A percentile compares a stretch with the other conserved stretches of the same genome.
These are phyloP conservation scores for Ditylenchus weischeri DNA, from an alignment of 2,888 invertebrate species.

Conservation along the genomic window DNA sequence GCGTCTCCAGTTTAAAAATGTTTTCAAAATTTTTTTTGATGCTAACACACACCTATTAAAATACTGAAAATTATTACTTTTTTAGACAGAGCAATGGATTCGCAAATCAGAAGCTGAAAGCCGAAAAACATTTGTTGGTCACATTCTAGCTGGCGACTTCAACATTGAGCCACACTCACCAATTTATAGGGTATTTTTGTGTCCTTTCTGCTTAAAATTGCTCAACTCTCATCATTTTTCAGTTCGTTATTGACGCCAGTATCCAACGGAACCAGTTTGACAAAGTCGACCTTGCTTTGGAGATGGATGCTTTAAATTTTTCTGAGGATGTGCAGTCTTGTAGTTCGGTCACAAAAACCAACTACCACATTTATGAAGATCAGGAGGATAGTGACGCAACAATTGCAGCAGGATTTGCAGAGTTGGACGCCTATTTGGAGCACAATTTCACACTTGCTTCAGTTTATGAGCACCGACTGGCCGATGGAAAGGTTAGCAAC, in stretches of 20 bases:
- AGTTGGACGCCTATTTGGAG: constrained; percentile 5
- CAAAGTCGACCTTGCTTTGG: constrained; percentile 1
- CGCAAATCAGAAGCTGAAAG: not conserved
- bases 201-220: too few relatives aligned
- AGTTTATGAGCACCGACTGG: constrained; percentile 30
- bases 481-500: constrained; percentile 15
- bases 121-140: constrained; percentile 63
- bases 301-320: constrained; percentile 9
- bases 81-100: constrained; percentile 20
- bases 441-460: constrained; percentile 32
- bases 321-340: not conserved
- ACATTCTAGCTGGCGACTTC: constrained; percentile 87
- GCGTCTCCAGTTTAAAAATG: too few relatives aligned
- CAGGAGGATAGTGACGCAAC: not conserved
- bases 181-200: constrained; percentile 63
- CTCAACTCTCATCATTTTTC: too few relatives aligned
- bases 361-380: not conserved
- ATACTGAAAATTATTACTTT: too few relatives aligned
- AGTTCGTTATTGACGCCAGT: constrained; percentile 68
- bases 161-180: constrained; percentile 76
- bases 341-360: constrained; percentile 1
- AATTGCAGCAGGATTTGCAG: not conserved
- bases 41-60: not conserved
- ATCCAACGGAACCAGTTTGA: not conserved
- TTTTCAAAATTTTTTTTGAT: constrained; percentile 1